Evolutionary conservation across 2,113 vertebrate genomes (phyloP).

Genomic region (Ammodytes marinus): DNA sequence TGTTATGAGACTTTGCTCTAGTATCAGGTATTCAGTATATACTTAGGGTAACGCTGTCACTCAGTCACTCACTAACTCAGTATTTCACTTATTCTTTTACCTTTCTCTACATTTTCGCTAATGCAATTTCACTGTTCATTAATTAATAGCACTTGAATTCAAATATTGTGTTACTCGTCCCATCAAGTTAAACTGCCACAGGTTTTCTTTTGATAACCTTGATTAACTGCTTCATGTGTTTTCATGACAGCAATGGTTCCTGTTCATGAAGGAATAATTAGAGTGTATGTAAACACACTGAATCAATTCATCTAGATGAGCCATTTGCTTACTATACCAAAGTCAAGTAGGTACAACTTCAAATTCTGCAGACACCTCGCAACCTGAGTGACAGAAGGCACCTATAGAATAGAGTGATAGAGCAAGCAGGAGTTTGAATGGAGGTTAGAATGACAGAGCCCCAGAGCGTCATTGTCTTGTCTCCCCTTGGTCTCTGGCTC

Average conservation of each 20-base stretch:
- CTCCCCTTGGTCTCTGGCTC: constrained; percentile 10
- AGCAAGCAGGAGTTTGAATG: constrained; percentile 12
- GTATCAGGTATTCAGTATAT: no score
- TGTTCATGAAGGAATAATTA: not conserved
- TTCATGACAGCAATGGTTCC: not conserved
- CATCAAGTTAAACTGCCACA: not conserved
- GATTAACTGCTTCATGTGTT: not conserved
- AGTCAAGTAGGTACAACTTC: not conserved
- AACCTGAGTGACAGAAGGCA: constrained; percentile 21
- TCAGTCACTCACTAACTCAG: no score
- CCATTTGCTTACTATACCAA: not conserved
- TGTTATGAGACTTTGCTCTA: no score
- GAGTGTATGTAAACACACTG: not conserved
- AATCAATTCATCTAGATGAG: not conserved
- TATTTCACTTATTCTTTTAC: no score
- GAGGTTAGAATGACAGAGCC: constrained; percentile 33
- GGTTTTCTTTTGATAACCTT: no score
- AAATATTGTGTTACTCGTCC: no score
- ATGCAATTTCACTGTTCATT: no score
- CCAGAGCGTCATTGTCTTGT: constrained; percentile 40
- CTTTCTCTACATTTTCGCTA: no score
- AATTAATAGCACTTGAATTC: no score
- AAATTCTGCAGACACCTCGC: not conserved
- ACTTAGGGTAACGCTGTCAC: no score
- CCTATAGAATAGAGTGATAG: not conserved